A percentile compares a stretch with the other conserved stretches of the same genome.
These are phyloP conservation scores for Cariama cristata DNA, from an alignment of 2,113 vertebrate genomes.

Conservation along the genomic window DNA sequence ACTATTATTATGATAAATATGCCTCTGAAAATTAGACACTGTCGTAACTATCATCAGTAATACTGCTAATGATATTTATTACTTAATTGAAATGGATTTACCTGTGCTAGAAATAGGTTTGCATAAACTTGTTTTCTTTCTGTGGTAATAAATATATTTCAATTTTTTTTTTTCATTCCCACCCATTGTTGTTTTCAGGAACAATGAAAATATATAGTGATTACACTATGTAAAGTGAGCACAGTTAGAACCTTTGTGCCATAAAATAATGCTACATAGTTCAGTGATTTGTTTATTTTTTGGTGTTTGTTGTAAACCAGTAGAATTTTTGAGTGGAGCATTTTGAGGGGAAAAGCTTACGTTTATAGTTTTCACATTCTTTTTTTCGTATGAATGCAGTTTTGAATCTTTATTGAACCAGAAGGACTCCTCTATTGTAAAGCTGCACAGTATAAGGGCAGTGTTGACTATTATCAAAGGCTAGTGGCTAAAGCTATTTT, in stretches of 20 bases:
- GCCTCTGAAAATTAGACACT: constrained; percentile 38
- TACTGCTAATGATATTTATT: constrained; percentile 26
- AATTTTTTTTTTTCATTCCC: neutral
- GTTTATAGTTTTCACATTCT: neutral
- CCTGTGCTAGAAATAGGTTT: neutral
- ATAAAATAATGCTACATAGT: neutral
- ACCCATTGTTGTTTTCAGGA: neutral
- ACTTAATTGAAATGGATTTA: constrained; percentile 45
- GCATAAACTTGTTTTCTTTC: neutral
- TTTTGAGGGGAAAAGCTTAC: neutral
- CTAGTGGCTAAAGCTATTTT: neutral
- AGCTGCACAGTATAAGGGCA: neutral
- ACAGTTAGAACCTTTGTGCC: neutral
- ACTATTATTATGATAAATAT: constrained; percentile 47
- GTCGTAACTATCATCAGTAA: constrained; percentile 32
- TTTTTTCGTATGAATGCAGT: neutral
- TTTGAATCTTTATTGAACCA: neutral
- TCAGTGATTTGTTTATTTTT: neutral
- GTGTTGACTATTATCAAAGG: neutral
- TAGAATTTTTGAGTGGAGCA: neutral
- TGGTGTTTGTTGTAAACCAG: neutral
- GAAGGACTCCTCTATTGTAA: neutral
- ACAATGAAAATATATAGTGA: neutral
- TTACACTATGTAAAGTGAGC: neutral
- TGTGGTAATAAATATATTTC: neutral